A percentile compares a stretch with the other conserved stretches of the same genome.
Conservation (phyloP, 2,797 vertebrate genomes). For the Dicrostonyx torquatus region DNA sequence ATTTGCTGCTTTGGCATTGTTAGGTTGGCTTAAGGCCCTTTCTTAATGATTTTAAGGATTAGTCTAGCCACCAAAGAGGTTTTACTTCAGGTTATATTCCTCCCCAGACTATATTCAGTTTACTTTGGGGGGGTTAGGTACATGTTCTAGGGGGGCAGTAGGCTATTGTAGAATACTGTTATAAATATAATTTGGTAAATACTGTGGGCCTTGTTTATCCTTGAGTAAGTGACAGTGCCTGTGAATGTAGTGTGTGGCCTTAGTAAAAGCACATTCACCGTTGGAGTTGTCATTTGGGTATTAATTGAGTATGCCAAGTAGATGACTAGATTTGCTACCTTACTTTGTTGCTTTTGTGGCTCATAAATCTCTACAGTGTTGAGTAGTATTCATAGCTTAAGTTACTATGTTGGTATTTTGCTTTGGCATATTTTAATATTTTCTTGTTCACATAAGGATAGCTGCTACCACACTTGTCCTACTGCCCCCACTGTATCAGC, state of each 20-base stretch:
- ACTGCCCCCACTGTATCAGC: too few species aligned
- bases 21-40: not conserved
- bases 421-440: not conserved
- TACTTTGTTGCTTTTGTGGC: not conserved
- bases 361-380: not conserved
- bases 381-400: not conserved
- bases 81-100: not conserved
- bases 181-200: not conserved
- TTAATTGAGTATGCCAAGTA: not conserved
- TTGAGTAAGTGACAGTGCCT: not conserved
- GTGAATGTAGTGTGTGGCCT: accelerated
- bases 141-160: not conserved
- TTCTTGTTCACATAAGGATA: not conserved
- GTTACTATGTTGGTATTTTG: not conserved
- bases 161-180: not conserved
- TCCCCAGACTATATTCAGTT: not conserved
- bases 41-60: not conserved
- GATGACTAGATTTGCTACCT: not conserved
- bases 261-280: not conserved
- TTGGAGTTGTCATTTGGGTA: too few species aligned
- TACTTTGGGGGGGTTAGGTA: not conserved
- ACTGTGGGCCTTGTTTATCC: not conserved
- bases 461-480: not conserved
- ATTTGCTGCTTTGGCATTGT: not conserved
- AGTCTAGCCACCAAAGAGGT: not conserved